Evolutionary conservation across 2,797 vertebrate genomes (phyloP).

Genomic region (Phataginus tetradactyla): DNA sequence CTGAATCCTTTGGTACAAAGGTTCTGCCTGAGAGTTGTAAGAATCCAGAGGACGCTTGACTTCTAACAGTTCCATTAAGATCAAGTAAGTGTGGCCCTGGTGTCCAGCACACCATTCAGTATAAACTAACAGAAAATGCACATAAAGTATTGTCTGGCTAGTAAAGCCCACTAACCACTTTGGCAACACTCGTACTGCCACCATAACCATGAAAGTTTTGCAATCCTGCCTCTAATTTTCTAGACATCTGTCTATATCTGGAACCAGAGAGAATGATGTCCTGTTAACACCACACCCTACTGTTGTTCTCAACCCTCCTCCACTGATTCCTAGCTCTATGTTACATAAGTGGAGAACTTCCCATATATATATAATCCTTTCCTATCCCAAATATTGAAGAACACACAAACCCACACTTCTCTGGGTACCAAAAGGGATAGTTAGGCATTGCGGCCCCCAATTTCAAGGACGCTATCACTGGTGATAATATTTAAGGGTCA

Average conservation of each 20-base stretch:
- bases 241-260: neutral
- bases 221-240: slow-evolving; percentile 18
- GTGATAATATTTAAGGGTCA: slow-evolving; percentile 54
- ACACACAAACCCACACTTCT: neutral
- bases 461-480: slow-evolving; percentile 3
- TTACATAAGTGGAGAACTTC: neutral
- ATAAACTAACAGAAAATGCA: neutral
- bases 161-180: neutral
- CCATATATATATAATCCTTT: neutral
- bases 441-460: neutral
- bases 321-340: neutral
- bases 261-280: slow-evolving; percentile 14
- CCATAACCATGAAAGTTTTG: slow-evolving; percentile 23
- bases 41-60: neutral
- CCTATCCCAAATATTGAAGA: slow-evolving; percentile 23
- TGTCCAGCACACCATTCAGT: neutral
- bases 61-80: neutral
- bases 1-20: slow-evolving; percentile 10
- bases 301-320: neutral
- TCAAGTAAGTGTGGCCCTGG: neutral
- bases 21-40: neutral
- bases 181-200: neutral
- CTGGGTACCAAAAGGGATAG: neutral
- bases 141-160: neutral
- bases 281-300: neutral